A percentile compares a stretch with the other conserved stretches of the same genome.
Conservation (phyloP, 2,113 vertebrate genomes). For the Suricata suricatta region DNA sequence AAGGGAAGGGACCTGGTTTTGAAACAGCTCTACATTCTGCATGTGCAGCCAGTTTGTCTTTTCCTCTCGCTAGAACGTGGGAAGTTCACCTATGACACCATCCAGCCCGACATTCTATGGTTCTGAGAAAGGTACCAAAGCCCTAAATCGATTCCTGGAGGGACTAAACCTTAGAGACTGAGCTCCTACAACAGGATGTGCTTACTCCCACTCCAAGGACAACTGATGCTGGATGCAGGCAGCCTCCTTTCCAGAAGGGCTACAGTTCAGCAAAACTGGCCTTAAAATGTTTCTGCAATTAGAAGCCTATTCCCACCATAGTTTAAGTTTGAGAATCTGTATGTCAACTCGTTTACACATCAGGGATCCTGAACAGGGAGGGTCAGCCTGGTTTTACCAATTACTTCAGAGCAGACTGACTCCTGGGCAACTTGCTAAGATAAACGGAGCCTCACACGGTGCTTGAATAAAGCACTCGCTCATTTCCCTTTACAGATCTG, state of each 20-base stretch:
- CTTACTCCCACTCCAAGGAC: not conserved
- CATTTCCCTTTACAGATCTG: not conserved
- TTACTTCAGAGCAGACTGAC: not conserved
- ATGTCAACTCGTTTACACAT: not conserved
- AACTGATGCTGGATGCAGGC: not conserved
- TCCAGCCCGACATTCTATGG: not conserved
- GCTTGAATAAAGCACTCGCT: not conserved
- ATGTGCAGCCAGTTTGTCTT: too few species aligned
- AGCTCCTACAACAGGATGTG: not conserved
- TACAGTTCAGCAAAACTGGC: not conserved
- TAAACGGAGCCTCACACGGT: rapidly evolving
- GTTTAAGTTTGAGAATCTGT: not conserved
- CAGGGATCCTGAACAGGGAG: not conserved
- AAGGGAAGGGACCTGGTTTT: not conserved
- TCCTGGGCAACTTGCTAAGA: not conserved
- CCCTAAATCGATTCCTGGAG: not conserved
- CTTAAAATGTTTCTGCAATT: not conserved
- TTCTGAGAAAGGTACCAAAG: not conserved
- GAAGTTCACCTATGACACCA: not conserved
- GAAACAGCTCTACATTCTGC: not conserved
- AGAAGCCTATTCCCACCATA: not conserved
- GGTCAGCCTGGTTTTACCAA: not conserved
- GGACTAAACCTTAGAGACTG: not conserved
- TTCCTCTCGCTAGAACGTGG: not conserved
- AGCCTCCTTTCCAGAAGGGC: not conserved